Conservation (phyloP, 2,888 invertebrate genomes). For the Temnothorax unifasciatus region DNA sequence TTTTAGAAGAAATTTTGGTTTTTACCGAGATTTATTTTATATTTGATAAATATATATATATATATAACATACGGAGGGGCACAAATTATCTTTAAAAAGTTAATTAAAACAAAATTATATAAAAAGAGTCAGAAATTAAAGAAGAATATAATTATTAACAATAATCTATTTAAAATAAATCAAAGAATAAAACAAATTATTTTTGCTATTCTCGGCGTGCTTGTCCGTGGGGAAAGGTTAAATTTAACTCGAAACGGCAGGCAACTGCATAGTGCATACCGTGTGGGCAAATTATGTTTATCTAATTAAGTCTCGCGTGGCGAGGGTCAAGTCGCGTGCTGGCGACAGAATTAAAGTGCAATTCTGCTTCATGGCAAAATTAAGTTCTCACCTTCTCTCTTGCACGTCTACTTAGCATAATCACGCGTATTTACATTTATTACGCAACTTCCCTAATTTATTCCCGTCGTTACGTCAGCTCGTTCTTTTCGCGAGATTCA, state of each 20-base stretch:
- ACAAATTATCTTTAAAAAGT: not conserved
- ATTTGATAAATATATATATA: slow-evolving; percentile 7
- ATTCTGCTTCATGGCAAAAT: slow-evolving; percentile 39
- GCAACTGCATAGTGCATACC: slow-evolving; percentile 9
- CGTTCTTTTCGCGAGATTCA: slow-evolving; percentile 26
- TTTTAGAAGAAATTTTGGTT: not conserved
- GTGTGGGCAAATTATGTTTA: slow-evolving; percentile 44
- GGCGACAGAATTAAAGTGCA: slow-evolving; percentile 24
- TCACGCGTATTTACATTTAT: slow-evolving; percentile 39
- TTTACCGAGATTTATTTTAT: not conserved
- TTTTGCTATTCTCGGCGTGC: not conserved
- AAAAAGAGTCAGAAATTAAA: not conserved
- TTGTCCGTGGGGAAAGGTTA: not conserved
- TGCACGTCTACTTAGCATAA: slow-evolving; percentile 31
- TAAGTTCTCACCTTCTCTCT: slow-evolving; percentile 43
- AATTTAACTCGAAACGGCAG: slow-evolving; percentile 19
- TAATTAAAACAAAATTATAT: not conserved
- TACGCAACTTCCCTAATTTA: slow-evolving; percentile 31
- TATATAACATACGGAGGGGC: not conserved
- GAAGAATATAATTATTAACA: not conserved
- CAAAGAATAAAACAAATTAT: not conserved
- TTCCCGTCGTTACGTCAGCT: not conserved
- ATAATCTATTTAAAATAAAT: not conserved
- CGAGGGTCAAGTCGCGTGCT: slow-evolving; percentile 31
- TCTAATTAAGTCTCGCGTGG: slow-evolving; percentile 41